Evolutionary conservation across 2,888 invertebrate genomes (phyloP).

Genomic region (Lepidochrysops patricia): DNA sequence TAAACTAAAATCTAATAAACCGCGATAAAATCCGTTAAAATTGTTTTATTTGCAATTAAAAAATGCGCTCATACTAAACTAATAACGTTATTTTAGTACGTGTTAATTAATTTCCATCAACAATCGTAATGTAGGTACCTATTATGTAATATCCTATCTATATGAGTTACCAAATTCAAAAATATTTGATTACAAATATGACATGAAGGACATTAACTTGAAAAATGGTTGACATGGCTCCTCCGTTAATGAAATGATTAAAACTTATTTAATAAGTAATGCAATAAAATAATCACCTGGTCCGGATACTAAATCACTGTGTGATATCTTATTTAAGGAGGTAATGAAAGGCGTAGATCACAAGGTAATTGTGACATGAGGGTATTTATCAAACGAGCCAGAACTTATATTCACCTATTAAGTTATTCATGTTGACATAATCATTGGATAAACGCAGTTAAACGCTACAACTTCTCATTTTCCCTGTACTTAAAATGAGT

Average conservation of each 20-base stretch:
- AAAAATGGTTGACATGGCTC: background rate
- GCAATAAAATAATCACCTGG: constrained; percentile 64
- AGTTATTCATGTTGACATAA: constrained; percentile 67
- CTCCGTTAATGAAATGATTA: background rate
- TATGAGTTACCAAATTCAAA: background rate
- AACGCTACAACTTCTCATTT: constrained; percentile 48
- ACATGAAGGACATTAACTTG: background rate
- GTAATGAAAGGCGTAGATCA: constrained; percentile 70
- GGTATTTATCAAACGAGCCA: constrained; percentile 65
- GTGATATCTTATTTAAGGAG: constrained; percentile 67
- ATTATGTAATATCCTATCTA: background rate
- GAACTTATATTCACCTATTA: constrained; percentile 63
- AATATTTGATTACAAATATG: background rate
- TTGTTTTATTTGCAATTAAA: too few relatives aligned
- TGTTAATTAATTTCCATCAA: too few relatives aligned
- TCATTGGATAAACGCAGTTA: constrained; percentile 55
- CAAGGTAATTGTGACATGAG: constrained; percentile 62
- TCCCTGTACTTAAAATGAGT: constrained; percentile 5
- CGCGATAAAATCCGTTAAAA: too few relatives aligned
- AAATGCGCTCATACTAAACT: too few relatives aligned
- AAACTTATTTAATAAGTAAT: constrained; percentile 51
- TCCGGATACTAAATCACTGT: constrained; percentile 55
- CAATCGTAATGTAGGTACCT: too few relatives aligned
- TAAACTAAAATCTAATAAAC: too few relatives aligned
- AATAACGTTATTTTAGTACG: too few relatives aligned